Base-by-base conservation (phyloP, 2,113 vertebrate genomes). In the Myrmecobius fasciatus region DNA sequence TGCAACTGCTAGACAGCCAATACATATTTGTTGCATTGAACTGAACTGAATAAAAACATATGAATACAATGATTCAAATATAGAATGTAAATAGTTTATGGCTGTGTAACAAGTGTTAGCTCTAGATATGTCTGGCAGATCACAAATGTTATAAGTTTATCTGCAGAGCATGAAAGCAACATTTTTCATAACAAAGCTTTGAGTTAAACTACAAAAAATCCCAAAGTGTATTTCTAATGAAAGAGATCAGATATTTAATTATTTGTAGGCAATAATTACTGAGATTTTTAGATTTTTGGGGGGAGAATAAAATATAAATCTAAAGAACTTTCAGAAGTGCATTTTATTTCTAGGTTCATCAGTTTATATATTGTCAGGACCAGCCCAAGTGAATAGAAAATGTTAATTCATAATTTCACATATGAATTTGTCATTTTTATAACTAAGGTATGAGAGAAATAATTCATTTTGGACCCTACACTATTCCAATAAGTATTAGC, bases 121-220 rank as follows among this genome's bases (percentile, higher is more conserved):
- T 83, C 92, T 51, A 95, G 54, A 90, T 51, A 67, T 11, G 26
- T 2, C 67, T 67, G 20, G 47, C 47, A 93, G 67, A 83, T 83
- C 51, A 92, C 25, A 88, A 67, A 91, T 94, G 2, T 36, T 94
- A 93, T 95, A 92, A 54, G 1, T 25, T 67, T 60, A 3, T 36
- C 7, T 60, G 25, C 24, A 94, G 89, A 91, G 0, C 60, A 89
- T 46, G 1, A 91, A 93, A 89, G 0, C 8, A 43, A n/a, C 0
- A 22, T 90, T 92, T 48, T 92, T 53, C 52, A 89, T 4, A 0
- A 25, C 1, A 92, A 28, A 95, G 11, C 47, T 0, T 92, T 91
- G 12, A 22, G 3, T 89, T 95, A 46, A 89, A 91, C 56, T 48
- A 83, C 26, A 54, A 91, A 92, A 49, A 0, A 1, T 95, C 92